Conservation (phyloP, 2,113 vertebrate genomes). For the Sminthopsis crassicaudata region DNA sequence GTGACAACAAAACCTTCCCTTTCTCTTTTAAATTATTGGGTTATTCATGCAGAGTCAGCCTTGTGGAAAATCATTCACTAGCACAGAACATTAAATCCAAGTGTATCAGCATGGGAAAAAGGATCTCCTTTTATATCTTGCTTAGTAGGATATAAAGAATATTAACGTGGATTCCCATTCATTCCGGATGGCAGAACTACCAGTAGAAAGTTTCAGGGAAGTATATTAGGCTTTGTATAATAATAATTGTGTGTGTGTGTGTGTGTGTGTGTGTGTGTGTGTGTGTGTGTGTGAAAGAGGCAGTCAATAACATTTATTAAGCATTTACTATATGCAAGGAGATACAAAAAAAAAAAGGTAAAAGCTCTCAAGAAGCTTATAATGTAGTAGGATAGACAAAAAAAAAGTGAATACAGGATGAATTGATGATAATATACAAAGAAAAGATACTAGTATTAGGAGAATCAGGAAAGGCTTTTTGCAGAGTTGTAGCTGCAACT, state of each 20-base stretch:
- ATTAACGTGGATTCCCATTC: background rate
- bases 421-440: background rate
- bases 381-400: background rate
- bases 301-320: background rate
- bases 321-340: background rate
- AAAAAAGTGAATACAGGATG: background rate
- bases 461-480: background rate
- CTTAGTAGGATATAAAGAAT: background rate
- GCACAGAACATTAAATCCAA: background rate
- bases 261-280: too few relatives aligned
- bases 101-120: background rate
- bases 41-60: background rate
- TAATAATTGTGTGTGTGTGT: too few relatives aligned
- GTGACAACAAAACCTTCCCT: constrained; percentile 7
- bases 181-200: background rate
- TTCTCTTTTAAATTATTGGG: constrained; percentile 15
- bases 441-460: background rate
- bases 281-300: background rate
- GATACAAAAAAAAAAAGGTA: background rate
- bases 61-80: constrained; percentile 3
- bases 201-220: background rate
- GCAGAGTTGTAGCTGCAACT: background rate
- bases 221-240: background rate
- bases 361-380: background rate
- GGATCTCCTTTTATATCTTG: background rate